A percentile compares a stretch with the other conserved stretches of the same genome.
phyloP scores from a whole-genome alignment of 2,888 invertebrate genomes.

The Oligia strigilis region DNA sequence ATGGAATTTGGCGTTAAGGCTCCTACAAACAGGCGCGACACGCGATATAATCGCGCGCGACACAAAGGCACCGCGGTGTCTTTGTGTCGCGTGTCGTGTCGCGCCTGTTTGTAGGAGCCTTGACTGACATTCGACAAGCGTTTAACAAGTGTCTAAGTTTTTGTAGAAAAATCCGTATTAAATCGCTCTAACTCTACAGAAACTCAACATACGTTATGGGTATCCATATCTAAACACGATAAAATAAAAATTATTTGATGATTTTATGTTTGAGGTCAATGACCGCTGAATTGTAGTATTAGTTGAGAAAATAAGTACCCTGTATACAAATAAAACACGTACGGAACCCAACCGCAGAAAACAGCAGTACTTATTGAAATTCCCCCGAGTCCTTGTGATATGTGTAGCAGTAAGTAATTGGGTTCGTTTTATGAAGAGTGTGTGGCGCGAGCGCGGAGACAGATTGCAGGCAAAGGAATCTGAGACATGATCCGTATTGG shows the following conservation, averaged over 20 bases:
- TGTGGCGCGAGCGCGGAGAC: constrained; percentile 46
- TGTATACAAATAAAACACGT: constrained; percentile 2
- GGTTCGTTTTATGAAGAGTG: constrained; percentile 73
- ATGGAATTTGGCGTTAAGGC: not conserved
- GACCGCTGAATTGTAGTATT: too few relatives aligned
- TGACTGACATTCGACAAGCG: too few relatives aligned
- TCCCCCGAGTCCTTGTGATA: constrained; percentile 10
- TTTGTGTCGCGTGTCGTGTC: too few relatives aligned
- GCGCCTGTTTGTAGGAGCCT: too few relatives aligned
- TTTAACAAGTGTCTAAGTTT: not conserved
- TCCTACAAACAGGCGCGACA: too few relatives aligned
- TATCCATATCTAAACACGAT: too few relatives aligned
- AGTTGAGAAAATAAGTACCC: too few relatives aligned
- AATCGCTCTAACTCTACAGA: not conserved
- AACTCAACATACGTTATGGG: too few relatives aligned
- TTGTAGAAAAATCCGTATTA: not conserved
- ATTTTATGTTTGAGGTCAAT: too few relatives aligned
- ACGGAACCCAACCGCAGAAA: constrained; percentile 35
- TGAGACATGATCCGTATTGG: constrained; percentile 33
- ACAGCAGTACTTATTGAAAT: constrained; percentile 28
- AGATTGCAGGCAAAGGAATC: constrained; percentile 32
- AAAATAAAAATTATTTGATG: too few relatives aligned
- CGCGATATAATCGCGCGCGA: too few relatives aligned
- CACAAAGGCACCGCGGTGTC: too few relatives aligned
- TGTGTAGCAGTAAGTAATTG: constrained; percentile 69